These are phyloP conservation scores for Leptothorax acervorum DNA, from an alignment of 2,888 invertebrate genomes.

Conservation along the genomic window DNA sequence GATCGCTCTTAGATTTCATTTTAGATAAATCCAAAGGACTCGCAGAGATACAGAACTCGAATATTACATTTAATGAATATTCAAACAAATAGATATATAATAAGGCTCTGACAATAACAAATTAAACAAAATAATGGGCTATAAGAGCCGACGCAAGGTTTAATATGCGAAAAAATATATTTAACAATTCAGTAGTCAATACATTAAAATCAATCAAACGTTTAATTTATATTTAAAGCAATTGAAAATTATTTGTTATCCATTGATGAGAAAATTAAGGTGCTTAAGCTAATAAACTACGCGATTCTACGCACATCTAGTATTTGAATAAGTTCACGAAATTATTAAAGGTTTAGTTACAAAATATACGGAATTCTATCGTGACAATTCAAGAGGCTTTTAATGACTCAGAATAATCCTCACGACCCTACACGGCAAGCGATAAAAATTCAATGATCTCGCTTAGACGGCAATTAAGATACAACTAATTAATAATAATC, in stretches of 20 bases:
- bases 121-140: too few relatives aligned
- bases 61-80: neutral
- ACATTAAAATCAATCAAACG: too few relatives aligned
- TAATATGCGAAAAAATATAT: too few relatives aligned
- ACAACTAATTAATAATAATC: conserved; percentile 41
- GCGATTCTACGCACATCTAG: too few relatives aligned
- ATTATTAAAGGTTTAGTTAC: neutral
- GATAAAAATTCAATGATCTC: conserved; percentile 12
- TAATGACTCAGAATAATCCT: neutral
- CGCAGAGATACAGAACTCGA: neutral
- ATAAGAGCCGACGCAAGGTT: too few relatives aligned
- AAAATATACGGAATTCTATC: neutral
- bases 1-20: conserved; percentile 59
- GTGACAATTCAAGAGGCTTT: neutral
- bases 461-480: conserved; percentile 67
- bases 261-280: neutral
- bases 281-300: neutral
- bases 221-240: neutral
- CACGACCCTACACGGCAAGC: neutral
- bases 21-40: neutral
- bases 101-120: too few relatives aligned
- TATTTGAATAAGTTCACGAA: neutral
- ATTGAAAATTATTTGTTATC: neutral
- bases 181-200: too few relatives aligned
- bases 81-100: neutral